Conservation (phyloP, 2,797 vertebrate species). For the Myotis findleyi region DNA sequence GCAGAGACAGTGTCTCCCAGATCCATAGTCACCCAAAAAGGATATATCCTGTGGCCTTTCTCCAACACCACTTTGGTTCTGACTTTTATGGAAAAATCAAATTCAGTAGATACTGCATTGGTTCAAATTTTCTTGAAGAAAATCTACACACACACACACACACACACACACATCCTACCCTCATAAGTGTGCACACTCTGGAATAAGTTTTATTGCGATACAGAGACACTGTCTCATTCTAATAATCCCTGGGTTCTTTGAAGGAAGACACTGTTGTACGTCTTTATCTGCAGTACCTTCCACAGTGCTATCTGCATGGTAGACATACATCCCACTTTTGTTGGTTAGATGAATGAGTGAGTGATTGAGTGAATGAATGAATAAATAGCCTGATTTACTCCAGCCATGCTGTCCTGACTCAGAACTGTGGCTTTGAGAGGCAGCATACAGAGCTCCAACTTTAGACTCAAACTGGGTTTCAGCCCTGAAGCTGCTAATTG, state of each 20-base stretch:
- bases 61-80: not conserved
- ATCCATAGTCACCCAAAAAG: not conserved
- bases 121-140: not conserved
- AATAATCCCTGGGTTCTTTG: not conserved
- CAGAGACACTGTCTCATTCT: not conserved
- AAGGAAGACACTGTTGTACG: fast-evolving
- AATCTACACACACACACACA: not conserved
- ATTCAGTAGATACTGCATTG: not conserved
- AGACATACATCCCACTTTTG: not conserved
- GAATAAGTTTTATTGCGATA: not conserved
- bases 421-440: not conserved
- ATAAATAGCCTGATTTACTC: not conserved
- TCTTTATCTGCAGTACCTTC: not conserved
- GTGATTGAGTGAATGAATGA: not conserved
- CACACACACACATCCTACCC: not conserved
- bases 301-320: not conserved
- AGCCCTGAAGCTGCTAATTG: not conserved
- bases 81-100: not conserved
- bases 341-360: not conserved
- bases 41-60: not conserved
- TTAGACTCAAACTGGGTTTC: not conserved
- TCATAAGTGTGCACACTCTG: not conserved
- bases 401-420: not conserved
- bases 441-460: not conserved
- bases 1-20: not conserved